A percentile compares a stretch with the other conserved stretches of the same genome.
These are phyloP conservation scores for Phorcus lineatus DNA, from an alignment of 2,888 invertebrate species.

Conservation along the genomic window DNA sequence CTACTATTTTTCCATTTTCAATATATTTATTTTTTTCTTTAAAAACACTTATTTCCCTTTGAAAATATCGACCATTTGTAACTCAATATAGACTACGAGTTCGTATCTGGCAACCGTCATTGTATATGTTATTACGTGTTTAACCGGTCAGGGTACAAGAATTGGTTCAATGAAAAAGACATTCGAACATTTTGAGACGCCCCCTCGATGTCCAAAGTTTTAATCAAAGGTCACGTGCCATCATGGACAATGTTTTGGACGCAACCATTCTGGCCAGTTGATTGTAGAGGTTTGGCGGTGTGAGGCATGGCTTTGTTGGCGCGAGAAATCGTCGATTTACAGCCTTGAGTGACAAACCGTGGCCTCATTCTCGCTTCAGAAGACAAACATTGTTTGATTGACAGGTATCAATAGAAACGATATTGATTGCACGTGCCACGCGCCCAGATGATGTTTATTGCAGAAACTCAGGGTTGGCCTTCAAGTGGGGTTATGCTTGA, in stretches of 20 bases:
- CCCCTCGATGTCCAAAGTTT: not conserved
- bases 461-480: too few species aligned
- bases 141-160: too few species aligned
- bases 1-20: not conserved
- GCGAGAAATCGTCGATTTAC: not conserved
- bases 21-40: too few species aligned
- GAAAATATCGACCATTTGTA: too few species aligned
- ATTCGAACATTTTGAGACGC: not conserved
- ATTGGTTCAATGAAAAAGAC: too few species aligned
- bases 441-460: not conserved
- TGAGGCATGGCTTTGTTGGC: not conserved
- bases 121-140: too few species aligned
- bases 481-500: too few species aligned
- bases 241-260: not conserved
- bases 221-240: not conserved
- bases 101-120: too few species aligned
- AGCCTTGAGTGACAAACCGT: not conserved
- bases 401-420: not conserved
- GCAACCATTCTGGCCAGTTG: not conserved
- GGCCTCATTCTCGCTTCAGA: not conserved
- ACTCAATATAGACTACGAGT: too few species aligned
- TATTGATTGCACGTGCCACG: conserved; percentile 13
- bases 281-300: not conserved
- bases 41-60: too few species aligned
- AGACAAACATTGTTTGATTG: not conserved